Conservation (phyloP, 2,113 vertebrate genomes). For the Noctilio leporinus region DNA sequence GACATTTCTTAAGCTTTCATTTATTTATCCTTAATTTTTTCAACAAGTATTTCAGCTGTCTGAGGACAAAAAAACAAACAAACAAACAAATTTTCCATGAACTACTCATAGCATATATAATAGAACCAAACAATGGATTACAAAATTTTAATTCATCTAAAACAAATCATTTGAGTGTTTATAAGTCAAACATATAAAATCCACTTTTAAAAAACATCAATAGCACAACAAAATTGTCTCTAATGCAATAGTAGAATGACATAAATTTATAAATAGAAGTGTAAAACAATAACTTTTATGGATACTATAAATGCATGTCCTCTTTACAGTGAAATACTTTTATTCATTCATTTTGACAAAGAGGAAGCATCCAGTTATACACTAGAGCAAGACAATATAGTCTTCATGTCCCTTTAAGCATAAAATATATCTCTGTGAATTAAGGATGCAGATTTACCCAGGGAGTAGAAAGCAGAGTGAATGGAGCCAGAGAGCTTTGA, state of each 20-base stretch:
- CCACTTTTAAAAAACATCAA: background rate
- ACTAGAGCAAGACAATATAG: background rate
- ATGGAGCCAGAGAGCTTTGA: background rate
- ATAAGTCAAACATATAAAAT: background rate
- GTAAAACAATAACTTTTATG: background rate
- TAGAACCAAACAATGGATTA: background rate
- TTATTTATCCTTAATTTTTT: background rate
- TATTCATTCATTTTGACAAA: background rate
- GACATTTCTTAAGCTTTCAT: background rate
- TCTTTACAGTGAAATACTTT: background rate
- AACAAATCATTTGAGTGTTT: background rate
- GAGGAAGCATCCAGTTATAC: background rate
- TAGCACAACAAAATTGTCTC: background rate
- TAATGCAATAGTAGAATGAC: background rate
- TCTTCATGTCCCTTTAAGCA: background rate
- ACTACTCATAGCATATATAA: background rate
- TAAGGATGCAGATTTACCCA: background rate
- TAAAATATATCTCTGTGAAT: background rate
- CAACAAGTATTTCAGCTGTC: background rate
- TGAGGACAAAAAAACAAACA: background rate
- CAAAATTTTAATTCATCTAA: background rate
- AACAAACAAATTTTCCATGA: background rate
- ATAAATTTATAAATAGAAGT: background rate
- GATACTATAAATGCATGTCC: background rate
- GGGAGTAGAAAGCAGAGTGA: background rate